phyloP scores from a whole-genome alignment of 2,888 invertebrate species.

The Lithophane socia region DNA sequence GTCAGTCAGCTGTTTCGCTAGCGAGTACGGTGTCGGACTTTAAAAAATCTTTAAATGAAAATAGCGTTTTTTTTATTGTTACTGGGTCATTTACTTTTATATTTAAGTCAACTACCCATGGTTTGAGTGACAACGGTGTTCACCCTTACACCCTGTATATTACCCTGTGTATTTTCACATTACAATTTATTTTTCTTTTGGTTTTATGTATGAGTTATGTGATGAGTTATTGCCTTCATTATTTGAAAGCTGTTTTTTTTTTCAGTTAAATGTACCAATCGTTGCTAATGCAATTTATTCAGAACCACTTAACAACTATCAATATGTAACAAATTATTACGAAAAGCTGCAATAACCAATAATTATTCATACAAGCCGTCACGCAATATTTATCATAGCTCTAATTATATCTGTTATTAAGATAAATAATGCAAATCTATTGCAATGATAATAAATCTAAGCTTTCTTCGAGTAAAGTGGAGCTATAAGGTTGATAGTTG shows the following conservation, averaged over 20 bases:
- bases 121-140: too few relatives aligned
- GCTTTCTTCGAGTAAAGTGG: slow-evolving; percentile 65
- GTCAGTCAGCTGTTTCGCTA: too few relatives aligned
- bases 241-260: not conserved
- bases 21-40: too few relatives aligned
- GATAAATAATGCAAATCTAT: slow-evolving; percentile 65
- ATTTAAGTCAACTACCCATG: too few relatives aligned
- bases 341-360: slow-evolving; percentile 34
- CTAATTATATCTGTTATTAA: slow-evolving; percentile 56
- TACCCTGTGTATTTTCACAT: not conserved
- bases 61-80: too few relatives aligned
- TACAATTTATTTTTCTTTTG: not conserved
- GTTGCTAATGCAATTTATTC: slow-evolving; percentile 1
- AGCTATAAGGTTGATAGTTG: slow-evolving; percentile 58
- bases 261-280: slow-evolving; percentile 6
- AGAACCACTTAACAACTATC: slow-evolving; percentile 32
- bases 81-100: too few relatives aligned
- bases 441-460: slow-evolving; percentile 68
- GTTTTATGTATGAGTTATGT: not conserved
- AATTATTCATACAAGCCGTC: slow-evolving; percentile 42
- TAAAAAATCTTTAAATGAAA: too few relatives aligned
- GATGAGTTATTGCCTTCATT: not conserved
- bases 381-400: slow-evolving; percentile 45
- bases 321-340: slow-evolving; percentile 50
- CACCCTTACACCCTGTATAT: too few relatives aligned